A percentile compares a stretch with the other conserved stretches of the same genome.
phyloP scores from a whole-genome alignment of 1,140 invertebrate genomes.

The Zaprionus africanus region DNA sequence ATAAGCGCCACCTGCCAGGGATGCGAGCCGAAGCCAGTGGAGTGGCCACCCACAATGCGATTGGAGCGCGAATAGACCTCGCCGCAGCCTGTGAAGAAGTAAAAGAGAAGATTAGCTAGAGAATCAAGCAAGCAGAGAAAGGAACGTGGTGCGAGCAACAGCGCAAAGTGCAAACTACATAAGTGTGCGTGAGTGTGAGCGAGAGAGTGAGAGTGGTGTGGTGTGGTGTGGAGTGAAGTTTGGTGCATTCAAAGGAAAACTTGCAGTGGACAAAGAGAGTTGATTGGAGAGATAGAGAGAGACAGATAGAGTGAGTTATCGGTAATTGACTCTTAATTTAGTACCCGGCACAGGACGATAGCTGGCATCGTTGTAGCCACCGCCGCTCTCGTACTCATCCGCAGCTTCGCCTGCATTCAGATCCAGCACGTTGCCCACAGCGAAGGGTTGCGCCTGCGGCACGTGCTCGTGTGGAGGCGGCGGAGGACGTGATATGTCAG shows the following conservation, averaged over 20 bases:
- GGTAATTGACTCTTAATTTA: slow-evolving; percentile 46
- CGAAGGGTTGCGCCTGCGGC: slow-evolving; percentile 69
- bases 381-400: slow-evolving; percentile 67
- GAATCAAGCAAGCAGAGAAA: neutral
- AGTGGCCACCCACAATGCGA: slow-evolving; percentile 96
- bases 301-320: slow-evolving; percentile 14
- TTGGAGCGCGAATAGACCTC: slow-evolving; percentile 94
- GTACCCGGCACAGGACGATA: slow-evolving; percentile 84
- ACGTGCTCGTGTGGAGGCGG: slow-evolving; percentile 39
- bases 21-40: slow-evolving; percentile 94
- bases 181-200: slow-evolving; percentile 1
- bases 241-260: slow-evolving; percentile 30
- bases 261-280: slow-evolving; percentile 25
- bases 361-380: slow-evolving; percentile 59
- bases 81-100: slow-evolving; percentile 89
- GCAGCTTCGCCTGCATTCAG: slow-evolving; percentile 77
- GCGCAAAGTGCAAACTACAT: slow-evolving; percentile 15
- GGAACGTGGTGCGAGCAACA: slow-evolving; percentile 18
- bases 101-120: neutral
- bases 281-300: slow-evolving; percentile 12
- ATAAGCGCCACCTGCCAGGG: slow-evolving; percentile 98
- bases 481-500: slow-evolving; percentile 27
- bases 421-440: slow-evolving; percentile 79
- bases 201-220: slow-evolving; percentile 20
- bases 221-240: slow-evolving; percentile 11